These are phyloP conservation scores for Benthosema pterotum DNA, from an alignment of 2,797 vertebrate species.

Conservation along the genomic window DNA sequence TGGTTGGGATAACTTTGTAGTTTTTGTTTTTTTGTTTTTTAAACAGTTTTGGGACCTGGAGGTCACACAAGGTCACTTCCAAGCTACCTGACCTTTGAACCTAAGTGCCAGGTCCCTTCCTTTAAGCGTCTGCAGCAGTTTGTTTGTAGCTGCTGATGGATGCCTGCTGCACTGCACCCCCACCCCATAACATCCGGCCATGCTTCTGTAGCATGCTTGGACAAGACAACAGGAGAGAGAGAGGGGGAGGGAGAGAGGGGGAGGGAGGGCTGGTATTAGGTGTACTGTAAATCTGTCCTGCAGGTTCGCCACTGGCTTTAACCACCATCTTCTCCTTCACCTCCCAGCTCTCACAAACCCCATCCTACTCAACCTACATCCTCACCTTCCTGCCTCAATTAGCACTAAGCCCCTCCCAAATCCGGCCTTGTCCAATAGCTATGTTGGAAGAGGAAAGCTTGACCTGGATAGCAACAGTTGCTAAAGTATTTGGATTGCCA, in stretches of 20 bases:
- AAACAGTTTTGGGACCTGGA: neutral
- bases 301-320: constrained; percentile 36
- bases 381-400: too few relatives aligned
- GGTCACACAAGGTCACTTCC: neutral
- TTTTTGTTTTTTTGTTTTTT: too few relatives aligned
- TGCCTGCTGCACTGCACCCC: neutral
- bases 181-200: constrained; percentile 11
- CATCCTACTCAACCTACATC: too few relatives aligned
- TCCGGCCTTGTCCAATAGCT: too few relatives aligned
- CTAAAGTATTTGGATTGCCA: too few relatives aligned
- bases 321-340: constrained; percentile 28
- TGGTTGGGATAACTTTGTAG: too few relatives aligned
- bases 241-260: neutral
- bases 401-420: too few relatives aligned
- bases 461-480: too few relatives aligned
- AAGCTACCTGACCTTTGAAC: constrained; percentile 1
- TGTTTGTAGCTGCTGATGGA: neutral
- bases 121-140: constrained; percentile 8
- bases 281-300: constrained; percentile 63
- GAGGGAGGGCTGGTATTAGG: constrained; percentile 46
- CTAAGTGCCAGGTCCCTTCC: neutral
- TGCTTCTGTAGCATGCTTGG: constrained; percentile 45
- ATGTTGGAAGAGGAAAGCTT: too few relatives aligned
- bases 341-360: too few relatives aligned
- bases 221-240: constrained; percentile 45